Evolutionary conservation across 2,888 invertebrate species (phyloP), one percentile per base, ranked within the genome.

Genomic region (Mellilla xanthometata): DNA sequence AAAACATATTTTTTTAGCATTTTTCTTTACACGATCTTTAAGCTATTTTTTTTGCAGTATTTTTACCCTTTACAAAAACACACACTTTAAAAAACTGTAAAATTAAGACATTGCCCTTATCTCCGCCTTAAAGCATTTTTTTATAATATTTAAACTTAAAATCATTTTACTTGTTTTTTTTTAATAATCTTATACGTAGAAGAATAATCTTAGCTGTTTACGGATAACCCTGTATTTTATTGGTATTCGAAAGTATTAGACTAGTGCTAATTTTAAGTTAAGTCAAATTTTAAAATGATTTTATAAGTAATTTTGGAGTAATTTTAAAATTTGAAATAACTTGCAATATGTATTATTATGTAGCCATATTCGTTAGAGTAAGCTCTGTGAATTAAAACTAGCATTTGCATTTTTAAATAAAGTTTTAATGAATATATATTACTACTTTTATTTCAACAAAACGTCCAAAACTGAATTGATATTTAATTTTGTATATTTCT

Each of bases 381-480:
- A 33, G 3, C 2, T 31, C 39, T 49, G 30, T 43, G 10, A 49
- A 39, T 32, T 15, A 32, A 28, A 28, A 40, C 5, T 41, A 41
- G 47, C 32, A 24, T 47, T 47, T 47, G 47, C 47, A 47, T 47
- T 47, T 46, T 47, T 28, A 46, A 47, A 47, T 47, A 47, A 47
- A 47, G 32, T 41, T 40, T 47, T 30, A 45, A 30, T 43, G 34
- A 26, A 28, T 29, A 28, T 24, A 19, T 4, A 4, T 19, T 19
- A 19, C 6, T 4, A 4, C 6, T 19, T 19, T 4, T 19, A 4
- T 4, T 19, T 19, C 6, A 19, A 19, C 19, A 19, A 19, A 19
- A 4, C 19, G 3, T 3, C 19, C 6, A 6, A 19, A 4, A 19
- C 19, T 19, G 19, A 19, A 19, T 19, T 4, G 6, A 3, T 4